Percentiles rank a stretch among this genome's conserved stretches.
phyloP scores from a whole-genome alignment of 2,888 invertebrate genomes.

The Caenorhabditis wallacei region DNA sequence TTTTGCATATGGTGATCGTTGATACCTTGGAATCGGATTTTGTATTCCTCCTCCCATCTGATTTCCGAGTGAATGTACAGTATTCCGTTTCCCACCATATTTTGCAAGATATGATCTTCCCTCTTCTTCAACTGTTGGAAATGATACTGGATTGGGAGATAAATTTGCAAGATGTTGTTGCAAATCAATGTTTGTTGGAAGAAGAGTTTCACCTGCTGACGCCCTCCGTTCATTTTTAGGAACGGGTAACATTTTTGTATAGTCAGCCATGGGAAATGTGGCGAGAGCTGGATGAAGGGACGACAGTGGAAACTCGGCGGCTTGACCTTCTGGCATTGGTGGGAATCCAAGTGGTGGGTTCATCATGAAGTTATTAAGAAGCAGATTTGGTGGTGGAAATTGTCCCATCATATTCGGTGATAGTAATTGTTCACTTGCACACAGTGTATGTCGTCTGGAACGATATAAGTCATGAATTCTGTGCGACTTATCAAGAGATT shows the following conservation, averaged over 20 bases:
- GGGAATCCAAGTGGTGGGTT: slow-evolving; percentile 55
- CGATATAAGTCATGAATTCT: too few species aligned
- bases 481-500: too few species aligned
- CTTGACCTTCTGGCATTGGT: slow-evolving; percentile 66
- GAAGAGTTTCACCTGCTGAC: slow-evolving; percentile 79
- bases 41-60: slow-evolving; percentile 57
- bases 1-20: slow-evolving; percentile 75
- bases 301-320: slow-evolving; percentile 59
- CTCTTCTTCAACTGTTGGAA: slow-evolving; percentile 73
- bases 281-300: slow-evolving; percentile 55
- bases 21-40: slow-evolving; percentile 70
- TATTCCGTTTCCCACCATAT: slow-evolving; percentile 80
- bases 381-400: slow-evolving; percentile 55
- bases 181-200: slow-evolving; percentile 56
- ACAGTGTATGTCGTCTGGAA: slow-evolving; percentile 77
- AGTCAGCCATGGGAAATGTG: slow-evolving; percentile 47
- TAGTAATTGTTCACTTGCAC: slow-evolving; percentile 77
- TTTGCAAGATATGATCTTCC: slow-evolving; percentile 77
- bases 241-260: slow-evolving; percentile 67
- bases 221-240: slow-evolving; percentile 77
- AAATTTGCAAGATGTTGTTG: slow-evolving; percentile 63
- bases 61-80: slow-evolving; percentile 73
- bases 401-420: slow-evolving; percentile 70
- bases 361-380: slow-evolving; percentile 41
- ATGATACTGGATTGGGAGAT: slow-evolving; percentile 35